Conservation (phyloP, 2,888 invertebrate genomes). For the Alsophila aescularia region DNA sequence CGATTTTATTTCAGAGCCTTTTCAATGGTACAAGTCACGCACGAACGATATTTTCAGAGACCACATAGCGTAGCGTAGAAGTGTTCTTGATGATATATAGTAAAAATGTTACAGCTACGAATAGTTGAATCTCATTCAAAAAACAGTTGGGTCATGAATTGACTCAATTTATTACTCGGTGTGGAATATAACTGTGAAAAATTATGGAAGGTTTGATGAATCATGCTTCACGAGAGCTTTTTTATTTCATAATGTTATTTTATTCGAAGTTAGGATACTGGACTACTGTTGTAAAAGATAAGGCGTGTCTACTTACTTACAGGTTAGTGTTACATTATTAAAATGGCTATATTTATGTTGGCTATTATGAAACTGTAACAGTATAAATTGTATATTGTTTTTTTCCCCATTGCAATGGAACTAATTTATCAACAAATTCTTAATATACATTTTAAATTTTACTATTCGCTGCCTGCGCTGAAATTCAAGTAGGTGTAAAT, state of each 20-base stretch:
- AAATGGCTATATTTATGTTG: no score
- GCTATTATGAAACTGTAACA: no score
- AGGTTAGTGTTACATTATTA: no score
- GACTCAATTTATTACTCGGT: slow-evolving; percentile 13
- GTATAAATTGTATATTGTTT: no score
- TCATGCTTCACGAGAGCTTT: neutral
- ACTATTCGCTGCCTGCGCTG: no score
- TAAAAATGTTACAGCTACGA: slow-evolving; percentile 16
- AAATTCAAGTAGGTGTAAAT: no score
- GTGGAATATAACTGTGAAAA: slow-evolving; percentile 9
- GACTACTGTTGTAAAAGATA: no score
- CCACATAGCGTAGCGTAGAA: slow-evolving; percentile 23
- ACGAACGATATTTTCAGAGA: slow-evolving; percentile 29
- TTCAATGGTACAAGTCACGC: slow-evolving; percentile 34
- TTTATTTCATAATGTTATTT: neutral
- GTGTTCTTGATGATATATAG: slow-evolving; percentile 24
- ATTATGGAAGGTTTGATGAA: slow-evolving; percentile 8
- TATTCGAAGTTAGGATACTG: no score
- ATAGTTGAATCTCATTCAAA: slow-evolving; percentile 12
- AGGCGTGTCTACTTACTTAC: no score
- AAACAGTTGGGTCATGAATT: slow-evolving; percentile 19
- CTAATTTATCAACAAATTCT: no score
- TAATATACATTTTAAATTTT: no score
- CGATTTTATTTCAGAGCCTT: slow-evolving; percentile 24
- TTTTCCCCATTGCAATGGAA: no score